Evolutionary conservation across 64 coral and sea anemone genomes (phyloP), one percentile per base, ranked within the genome.

Genomic region (Platygyra sinensis): DNA sequence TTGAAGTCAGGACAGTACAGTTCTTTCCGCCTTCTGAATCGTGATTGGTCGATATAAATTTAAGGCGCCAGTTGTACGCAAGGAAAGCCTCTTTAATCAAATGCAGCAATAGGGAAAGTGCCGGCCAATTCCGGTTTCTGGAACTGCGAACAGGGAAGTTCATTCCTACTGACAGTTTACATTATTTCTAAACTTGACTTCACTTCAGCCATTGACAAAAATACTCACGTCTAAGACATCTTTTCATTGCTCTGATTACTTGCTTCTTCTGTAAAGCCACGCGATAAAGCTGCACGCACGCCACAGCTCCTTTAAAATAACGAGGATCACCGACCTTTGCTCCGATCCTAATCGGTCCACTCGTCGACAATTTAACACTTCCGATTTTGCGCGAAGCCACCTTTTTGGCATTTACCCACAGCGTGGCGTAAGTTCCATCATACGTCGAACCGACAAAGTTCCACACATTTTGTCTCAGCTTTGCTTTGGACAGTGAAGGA

Each of bases 391-490:
- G 89, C n/a, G 65, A 73, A 8, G 75, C 91, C 25, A 90, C 87
- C n/a, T 64, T 69, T 18, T 31, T 52, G 5, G 82, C 92, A 28
- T 96, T 96, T 1, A 96, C 32, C 75, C 80, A 96, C 1, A 96
- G 91, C 46, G 86, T 96, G 5, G 91, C 95, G 22, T 76, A 73
- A 64, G 76, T 89, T 20, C 86, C 86, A 78, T 96, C 84, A 72
- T 96, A 96, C 16, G 75, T 82, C 22, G 95, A 63, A 46, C 95
- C 91, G 11, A 96, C 30, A 60, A 94, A 96, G 31, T 81, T 90
- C 95, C 95, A 96, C 0, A 60, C 90, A 14, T 76, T 71, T 87
- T 30, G 76, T 16, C 54, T 88, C 55, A 96, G 9, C 20, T 80
- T 60, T 59, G 74, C 16, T 74, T 75, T 71, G 65, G 73, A 13